phyloP scores from a whole-genome alignment of 2,797 vertebrate species.

The Lophotriccus pileatus region DNA sequence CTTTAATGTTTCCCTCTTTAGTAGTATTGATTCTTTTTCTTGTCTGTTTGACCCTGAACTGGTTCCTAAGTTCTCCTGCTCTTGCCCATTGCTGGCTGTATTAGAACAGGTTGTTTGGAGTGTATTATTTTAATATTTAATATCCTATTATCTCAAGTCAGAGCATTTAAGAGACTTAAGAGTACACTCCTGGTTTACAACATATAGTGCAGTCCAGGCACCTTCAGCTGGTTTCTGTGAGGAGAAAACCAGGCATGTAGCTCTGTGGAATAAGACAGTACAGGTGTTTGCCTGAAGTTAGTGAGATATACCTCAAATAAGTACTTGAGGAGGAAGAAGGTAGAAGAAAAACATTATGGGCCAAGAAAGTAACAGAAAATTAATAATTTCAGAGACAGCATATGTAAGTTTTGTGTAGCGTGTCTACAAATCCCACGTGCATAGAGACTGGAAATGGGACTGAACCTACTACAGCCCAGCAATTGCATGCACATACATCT shows the following conservation, averaged over 20 bases:
- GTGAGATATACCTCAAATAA: neutral
- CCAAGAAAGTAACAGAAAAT: neutral
- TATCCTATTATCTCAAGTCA: no score
- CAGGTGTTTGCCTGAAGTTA: neutral
- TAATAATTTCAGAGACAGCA: neutral
- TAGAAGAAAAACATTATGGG: neutral
- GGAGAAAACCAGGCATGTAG: neutral
- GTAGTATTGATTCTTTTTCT: neutral
- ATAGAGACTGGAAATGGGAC: neutral
- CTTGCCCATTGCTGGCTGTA: rapidly evolving
- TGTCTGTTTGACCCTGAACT: neutral
- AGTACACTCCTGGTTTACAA: neutral
- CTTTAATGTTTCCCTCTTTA: neutral
- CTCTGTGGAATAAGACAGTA: neutral
- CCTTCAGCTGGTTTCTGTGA: neutral
- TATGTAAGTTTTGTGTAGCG: neutral
- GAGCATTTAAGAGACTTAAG: neutral
- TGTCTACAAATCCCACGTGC: neutral
- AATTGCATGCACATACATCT: rapidly evolving
- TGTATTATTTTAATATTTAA: neutral
- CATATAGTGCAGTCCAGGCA: rapidly evolving
- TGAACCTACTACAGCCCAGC: neutral
- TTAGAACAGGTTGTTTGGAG: neutral
- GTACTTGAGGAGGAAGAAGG: neutral
- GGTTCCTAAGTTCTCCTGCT: neutral